phyloP scores from a whole-genome alignment of 2,113 vertebrate species.

The Speoplatyrhinus poulsoni region DNA sequence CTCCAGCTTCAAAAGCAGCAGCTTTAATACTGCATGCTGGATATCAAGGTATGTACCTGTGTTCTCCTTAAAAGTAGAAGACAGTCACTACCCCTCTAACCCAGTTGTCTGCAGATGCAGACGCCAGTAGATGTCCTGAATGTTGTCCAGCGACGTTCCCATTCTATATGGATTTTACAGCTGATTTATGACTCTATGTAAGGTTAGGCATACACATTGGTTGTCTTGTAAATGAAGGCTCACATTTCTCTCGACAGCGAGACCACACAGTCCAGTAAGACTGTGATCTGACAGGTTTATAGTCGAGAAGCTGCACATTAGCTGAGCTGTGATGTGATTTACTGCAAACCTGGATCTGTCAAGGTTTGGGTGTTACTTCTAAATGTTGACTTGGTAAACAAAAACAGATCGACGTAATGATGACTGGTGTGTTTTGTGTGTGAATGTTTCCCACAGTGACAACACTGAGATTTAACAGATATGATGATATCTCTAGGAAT shows the following conservation, averaged over 20 bases:
- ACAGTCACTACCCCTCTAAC: conserved; percentile 14
- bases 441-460: too few relatives aligned
- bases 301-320: not conserved
- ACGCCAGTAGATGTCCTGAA: conserved; percentile 6
- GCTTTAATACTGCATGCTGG: conserved; percentile 35
- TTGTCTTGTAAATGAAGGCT: not conserved
- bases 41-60: conserved; percentile 51
- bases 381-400: not conserved
- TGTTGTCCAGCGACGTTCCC: not conserved
- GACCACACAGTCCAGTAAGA: not conserved
- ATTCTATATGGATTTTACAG: not conserved
- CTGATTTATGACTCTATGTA: too few relatives aligned
- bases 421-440: not conserved
- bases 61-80: conserved; percentile 22
- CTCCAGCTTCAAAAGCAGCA: conserved; percentile 47
- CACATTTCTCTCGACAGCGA: not conserved
- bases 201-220: too few relatives aligned
- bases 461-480: not conserved
- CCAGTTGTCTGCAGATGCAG: conserved; percentile 8
- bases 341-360: conserved; percentile 1
- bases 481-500: not conserved
- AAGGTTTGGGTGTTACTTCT: not conserved
- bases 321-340: not conserved
- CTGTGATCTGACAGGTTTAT: conserved; percentile 5
- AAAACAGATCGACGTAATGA: not conserved